Base-by-base conservation (phyloP, 2,888 invertebrate species). In the Aspidiotus destructor region DNA sequence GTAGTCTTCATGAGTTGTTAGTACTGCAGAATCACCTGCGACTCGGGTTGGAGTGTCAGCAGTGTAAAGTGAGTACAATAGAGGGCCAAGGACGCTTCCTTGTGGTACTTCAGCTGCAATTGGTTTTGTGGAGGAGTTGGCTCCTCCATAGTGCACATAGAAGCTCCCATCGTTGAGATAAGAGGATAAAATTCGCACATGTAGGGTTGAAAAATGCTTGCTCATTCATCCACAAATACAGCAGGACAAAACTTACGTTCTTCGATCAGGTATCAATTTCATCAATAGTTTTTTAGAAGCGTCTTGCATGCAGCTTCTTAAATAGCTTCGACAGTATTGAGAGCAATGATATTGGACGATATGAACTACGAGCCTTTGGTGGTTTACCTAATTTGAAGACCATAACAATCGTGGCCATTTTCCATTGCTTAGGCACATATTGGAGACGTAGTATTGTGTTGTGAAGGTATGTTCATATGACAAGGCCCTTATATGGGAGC, bases 1-100 rank as follows among this genome's bases (percentile, higher is more conserved):
- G 55, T 15, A 16, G 8, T 55, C 55, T 55, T 55, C 9, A 8
- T 55, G 55, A 7, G 60, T 60, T 40, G 60, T 9, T 16, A 60
- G 41, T 11, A 60, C 8, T 10, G 40, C 60, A n/a, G 60, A 28
- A 40, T 60, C 60, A 9, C 28, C 60, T 60, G 60, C 40, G 40
- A 60, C 11, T 40, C 9, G 8, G n/a, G 16, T 16, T 9, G 60
- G 60, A n/a, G 28, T 40, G 28, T 60, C 41, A 8, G 41, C 60
- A 9, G 60, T 60, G 41, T 60, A 60, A 9, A 41, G n/a, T 28
- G 28, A 8, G 41, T 60, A 60, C 11, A 60, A 16, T 28, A 60
- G 11, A 7, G 60, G 41, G 10, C 60, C 60, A 10, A 60, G 16
- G 7, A 28, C 28, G 28, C 60, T 60, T 7, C 28, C 60, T 16